Base-by-base conservation (phyloP, 2,888 invertebrate genomes). In the Saturnia japonica region DNA sequence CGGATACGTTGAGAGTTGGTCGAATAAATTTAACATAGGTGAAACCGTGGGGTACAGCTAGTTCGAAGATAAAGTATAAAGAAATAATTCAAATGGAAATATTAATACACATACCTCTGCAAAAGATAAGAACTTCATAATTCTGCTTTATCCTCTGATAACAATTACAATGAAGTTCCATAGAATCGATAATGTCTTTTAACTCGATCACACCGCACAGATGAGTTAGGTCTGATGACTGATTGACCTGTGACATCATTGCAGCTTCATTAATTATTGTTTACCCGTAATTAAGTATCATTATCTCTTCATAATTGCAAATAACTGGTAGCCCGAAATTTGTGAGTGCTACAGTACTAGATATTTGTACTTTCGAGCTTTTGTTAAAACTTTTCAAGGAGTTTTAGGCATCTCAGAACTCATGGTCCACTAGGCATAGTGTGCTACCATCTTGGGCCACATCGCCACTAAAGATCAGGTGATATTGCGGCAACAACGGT, bases 191-290 rank as follows among this genome's bases (percentile, higher is more conserved):
- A 57, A 25, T 22, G 25, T 25, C 25, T 60, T 60, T 60, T 14
- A 60, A 60, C 57, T 60, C 57, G 16, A 28, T 64, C 40, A n/a
- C 40, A 64, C 19, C 64, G 16, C 64, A 64, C 11, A n/a, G 3
- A 40, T 62, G 40, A 62, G 7, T 34, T 28, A 34, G 16, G 40
- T 64, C 40, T 40, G 64, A 64, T 64, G 64, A 19, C 64, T 40
- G 16, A 40, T 64, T 64, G 64, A 19, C 64, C 64, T n/a, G 40
- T 40, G 64, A 64, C 40, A 40, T 64, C 64, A 64, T 64, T 40
- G 40, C n/a, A 34, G 64, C 40, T 64, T 40, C 64, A 64, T 64
- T 40, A 64, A 40, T 40, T 40, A 64, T 3, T 60, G 57, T 60
- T 64, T 64, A 64, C n/a, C 9, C 34, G 28, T 62, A 62, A 62